Evolutionary conservation across 2,113 vertebrate genomes (phyloP).

Genomic region (Hippolais icterina): DNA sequence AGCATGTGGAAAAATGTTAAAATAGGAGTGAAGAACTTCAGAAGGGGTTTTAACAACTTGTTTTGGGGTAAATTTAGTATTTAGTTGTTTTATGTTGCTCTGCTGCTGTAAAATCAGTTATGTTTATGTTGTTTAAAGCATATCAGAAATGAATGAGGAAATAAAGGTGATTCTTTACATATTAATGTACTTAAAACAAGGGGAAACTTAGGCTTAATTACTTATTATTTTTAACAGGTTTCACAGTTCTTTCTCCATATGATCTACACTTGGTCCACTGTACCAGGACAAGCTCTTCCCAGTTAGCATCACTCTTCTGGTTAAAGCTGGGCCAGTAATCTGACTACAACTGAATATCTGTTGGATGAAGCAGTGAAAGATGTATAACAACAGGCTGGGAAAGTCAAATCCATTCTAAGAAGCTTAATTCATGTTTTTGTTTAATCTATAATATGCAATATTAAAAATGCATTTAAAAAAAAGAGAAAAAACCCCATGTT

Average conservation of each 20-base stretch:
- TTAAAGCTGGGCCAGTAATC: not conserved
- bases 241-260: not conserved
- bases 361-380: not conserved
- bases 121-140: not conserved
- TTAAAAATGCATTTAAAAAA: not conserved
- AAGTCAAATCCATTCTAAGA: not conserved
- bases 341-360: not conserved
- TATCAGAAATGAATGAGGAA: not conserved
- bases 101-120: not conserved
- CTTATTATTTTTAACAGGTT: not conserved
- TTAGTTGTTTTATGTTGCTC: not conserved
- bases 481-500: fast-evolving
- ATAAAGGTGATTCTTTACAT: not conserved
- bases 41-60: not conserved
- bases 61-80: not conserved
- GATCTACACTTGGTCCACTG: not conserved
- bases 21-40: not conserved
- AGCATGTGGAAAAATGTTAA: not conserved
- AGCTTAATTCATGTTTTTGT: not conserved
- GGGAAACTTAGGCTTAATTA: not conserved
- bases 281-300: not conserved
- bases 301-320: not conserved
- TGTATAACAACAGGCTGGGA: not conserved
- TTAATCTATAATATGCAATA: not conserved
- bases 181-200: not conserved